Evolutionary conservation across 2,888 invertebrate genomes (phyloP).

Genomic region (Cryptosula pallasiana): DNA sequence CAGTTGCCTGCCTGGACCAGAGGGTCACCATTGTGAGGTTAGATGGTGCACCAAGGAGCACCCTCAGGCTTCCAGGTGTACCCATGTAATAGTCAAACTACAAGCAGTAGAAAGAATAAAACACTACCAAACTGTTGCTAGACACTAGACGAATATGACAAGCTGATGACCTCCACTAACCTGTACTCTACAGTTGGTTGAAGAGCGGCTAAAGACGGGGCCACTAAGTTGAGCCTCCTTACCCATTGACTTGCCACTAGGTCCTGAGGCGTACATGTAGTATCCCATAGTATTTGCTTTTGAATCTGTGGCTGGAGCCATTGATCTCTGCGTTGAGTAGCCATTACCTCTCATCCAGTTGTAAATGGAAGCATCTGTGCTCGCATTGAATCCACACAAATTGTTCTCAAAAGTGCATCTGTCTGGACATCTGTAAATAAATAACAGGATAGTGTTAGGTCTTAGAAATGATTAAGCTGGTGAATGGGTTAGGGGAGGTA

Average conservation of each 20-base stretch:
- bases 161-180: too few relatives aligned
- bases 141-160: background rate
- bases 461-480: background rate
- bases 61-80: background rate
- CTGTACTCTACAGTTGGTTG: conserved; percentile 36
- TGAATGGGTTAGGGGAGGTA: background rate
- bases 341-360: conserved; percentile 20
- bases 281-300: background rate
- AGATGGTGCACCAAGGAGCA: background rate
- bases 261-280: background rate
- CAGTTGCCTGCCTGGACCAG: background rate
- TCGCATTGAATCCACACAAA: background rate
- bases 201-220: conserved; percentile 33
- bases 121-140: too few relatives aligned
- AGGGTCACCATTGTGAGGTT: background rate
- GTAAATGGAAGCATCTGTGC: too few relatives aligned
- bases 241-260: conserved; percentile 30
- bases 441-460: background rate
- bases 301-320: conserved; percentile 3
- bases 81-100: conserved; percentile 20
- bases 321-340: background rate
- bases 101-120: background rate
- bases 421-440: conserved; percentile 6
- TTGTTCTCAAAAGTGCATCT: background rate
- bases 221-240: conserved; percentile 34